A percentile compares a stretch with the other conserved stretches of the same genome.
phyloP scores from a whole-genome alignment of 2,113 vertebrate genomes.

The Chionodraco myersi region DNA sequence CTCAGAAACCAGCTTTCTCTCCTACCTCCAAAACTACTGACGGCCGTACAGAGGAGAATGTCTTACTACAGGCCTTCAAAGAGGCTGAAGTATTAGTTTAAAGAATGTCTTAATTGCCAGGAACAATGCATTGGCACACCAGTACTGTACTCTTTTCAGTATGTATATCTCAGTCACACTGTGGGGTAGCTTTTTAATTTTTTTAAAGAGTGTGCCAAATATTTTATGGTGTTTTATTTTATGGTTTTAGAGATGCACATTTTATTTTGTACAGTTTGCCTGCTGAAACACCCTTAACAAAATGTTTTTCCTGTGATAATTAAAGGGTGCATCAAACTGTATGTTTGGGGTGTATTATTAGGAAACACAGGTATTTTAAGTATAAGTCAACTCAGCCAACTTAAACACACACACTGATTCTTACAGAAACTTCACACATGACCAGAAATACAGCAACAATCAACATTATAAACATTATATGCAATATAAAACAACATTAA shows the following conservation, averaged over 20 bases:
- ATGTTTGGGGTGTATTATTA: conserved; percentile 21
- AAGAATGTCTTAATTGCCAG: conserved; percentile 17
- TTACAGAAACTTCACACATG: neutral
- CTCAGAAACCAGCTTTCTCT: conserved; percentile 85
- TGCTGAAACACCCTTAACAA: conserved; percentile 1
- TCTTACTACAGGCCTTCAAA: conserved; percentile 88
- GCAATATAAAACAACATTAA: conserved; percentile 12
- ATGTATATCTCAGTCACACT: conserved; percentile 6
- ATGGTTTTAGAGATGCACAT: conserved; percentile 41
- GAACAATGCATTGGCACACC: conserved; percentile 5
- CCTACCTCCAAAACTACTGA: conserved; percentile 87
- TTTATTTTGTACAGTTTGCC: conserved; percentile 51
- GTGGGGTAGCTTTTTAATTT: conserved; percentile 6
- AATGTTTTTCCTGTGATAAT: conserved; percentile 7
- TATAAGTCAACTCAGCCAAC: neutral
- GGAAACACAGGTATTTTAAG: neutral
- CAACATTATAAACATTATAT: neutral
- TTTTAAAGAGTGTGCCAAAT: conserved; percentile 25
- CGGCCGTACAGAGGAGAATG: conserved; percentile 87
- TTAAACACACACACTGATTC: neutral
- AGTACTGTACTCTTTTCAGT: conserved; percentile 27
- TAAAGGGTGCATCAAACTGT: conserved; percentile 42
- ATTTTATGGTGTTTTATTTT: conserved; percentile 44
- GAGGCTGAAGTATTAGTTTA: conserved; percentile 39
- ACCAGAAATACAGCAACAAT: neutral